phyloP scores from a whole-genome alignment of 2,797 vertebrate genomes.

The Limosa lapponica region DNA sequence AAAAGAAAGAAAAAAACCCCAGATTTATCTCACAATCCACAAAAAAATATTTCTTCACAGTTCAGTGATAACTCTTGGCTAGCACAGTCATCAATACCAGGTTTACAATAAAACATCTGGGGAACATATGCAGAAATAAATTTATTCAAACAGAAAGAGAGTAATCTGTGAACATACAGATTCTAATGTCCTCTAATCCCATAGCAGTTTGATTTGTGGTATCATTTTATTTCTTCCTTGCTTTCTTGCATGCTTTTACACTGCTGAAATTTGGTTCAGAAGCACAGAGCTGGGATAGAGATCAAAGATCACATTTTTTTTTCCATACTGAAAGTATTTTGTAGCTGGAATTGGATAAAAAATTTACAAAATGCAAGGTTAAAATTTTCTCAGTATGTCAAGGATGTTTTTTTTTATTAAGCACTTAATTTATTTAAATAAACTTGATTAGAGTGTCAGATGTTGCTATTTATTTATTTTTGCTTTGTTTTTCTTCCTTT shows the following conservation, averaged over 20 bases:
- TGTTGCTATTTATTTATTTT: background rate
- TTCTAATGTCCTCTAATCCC: background rate
- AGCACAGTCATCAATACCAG: background rate
- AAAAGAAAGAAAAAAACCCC: background rate
- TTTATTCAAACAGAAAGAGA: background rate
- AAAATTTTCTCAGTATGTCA: background rate
- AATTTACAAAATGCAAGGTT: background rate
- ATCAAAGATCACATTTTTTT: background rate
- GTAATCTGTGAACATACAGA: background rate
- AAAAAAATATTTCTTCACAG: background rate
- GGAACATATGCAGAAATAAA: background rate
- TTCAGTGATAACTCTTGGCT: background rate
- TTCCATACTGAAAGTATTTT: background rate
- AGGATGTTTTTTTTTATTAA: background rate
- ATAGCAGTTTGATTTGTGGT: background rate
- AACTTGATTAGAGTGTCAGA: background rate
- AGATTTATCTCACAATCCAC: background rate
- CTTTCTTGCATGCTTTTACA: background rate
- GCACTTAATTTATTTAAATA: background rate
- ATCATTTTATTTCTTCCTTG: background rate
- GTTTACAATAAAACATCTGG: background rate
- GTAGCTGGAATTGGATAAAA: background rate
- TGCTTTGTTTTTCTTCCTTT: background rate
- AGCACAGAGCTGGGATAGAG: background rate
- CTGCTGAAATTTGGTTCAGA: background rate